Evolutionary conservation across 2,888 invertebrate species (phyloP).

Genomic region (Cacoxenus indagator): DNA sequence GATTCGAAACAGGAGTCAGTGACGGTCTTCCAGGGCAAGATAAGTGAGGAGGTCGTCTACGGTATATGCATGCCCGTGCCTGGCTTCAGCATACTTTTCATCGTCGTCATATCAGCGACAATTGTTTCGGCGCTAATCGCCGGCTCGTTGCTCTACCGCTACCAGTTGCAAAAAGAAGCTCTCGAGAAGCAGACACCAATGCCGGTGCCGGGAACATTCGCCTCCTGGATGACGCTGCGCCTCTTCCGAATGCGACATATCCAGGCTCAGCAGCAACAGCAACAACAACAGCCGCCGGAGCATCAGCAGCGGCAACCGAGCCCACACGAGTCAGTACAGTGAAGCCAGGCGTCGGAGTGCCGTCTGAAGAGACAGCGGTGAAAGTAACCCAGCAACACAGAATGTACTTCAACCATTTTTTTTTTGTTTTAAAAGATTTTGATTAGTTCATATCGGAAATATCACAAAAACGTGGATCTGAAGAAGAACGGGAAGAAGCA

Average conservation of each 20-base stretch:
- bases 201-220: slow-evolving; percentile 75
- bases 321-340: slow-evolving; percentile 62
- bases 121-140: slow-evolving; percentile 90
- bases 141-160: slow-evolving; percentile 83
- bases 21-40: slow-evolving; percentile 89
- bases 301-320: slow-evolving; percentile 42
- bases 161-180: slow-evolving; percentile 82
- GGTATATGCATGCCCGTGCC: slow-evolving; percentile 92
- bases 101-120: slow-evolving; percentile 87
- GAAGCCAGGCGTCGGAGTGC: no score
- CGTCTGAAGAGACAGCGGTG: neutral
- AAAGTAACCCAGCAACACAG: neutral
- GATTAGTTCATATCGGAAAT: neutral
- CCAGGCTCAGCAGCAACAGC: slow-evolving; percentile 57
- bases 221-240: slow-evolving; percentile 82
- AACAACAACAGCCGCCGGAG: slow-evolving; percentile 49
- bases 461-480: neutral
- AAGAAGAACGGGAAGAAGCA: neutral
- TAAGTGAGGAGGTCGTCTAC: slow-evolving; percentile 90
- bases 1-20: slow-evolving; percentile 84
- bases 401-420: slow-evolving; percentile 18
- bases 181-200: slow-evolving; percentile 73
- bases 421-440: slow-evolving; percentile 11
- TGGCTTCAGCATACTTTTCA: slow-evolving; percentile 89
- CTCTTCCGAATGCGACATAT: slow-evolving; percentile 74